Conservation (phyloP, 30 jellyfish, hydroid and myxozoan genomes). For the Chrysaora quinquecirrha region DNA sequence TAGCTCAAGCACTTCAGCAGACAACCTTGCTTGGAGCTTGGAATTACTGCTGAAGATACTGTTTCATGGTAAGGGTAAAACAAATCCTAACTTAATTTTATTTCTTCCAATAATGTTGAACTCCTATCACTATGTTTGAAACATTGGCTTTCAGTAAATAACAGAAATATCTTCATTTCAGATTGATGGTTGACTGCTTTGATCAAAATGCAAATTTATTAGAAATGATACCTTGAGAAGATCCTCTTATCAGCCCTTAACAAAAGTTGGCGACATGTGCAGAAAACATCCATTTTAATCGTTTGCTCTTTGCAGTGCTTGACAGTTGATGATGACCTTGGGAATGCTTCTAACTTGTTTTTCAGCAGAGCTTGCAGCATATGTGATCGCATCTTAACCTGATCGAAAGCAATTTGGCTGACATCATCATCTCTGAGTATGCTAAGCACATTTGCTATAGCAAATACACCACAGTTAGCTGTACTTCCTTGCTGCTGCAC, state of each 20-base stretch:
- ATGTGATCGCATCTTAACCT: slow-evolving; percentile 4
- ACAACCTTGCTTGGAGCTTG: no score
- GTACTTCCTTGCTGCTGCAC: slow-evolving; percentile 24
- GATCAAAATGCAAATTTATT: no score
- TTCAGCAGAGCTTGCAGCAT: background rate
- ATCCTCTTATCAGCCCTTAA: background rate
- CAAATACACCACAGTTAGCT: slow-evolving; percentile 23
- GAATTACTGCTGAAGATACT: no score
- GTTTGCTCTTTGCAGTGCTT: background rate
- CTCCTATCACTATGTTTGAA: no score
- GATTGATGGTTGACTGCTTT: no score
- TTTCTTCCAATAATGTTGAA: no score
- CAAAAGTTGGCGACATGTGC: slow-evolving; percentile 21
- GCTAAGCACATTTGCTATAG: slow-evolving; percentile 17
- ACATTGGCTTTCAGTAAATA: no score
- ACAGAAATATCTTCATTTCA: no score
- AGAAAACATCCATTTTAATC: background rate
- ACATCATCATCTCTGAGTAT: background rate
- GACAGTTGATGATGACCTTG: background rate
- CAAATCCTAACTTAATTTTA: no score
- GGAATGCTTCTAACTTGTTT: slow-evolving; percentile 15
- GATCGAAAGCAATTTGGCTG: background rate
- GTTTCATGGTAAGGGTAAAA: no score
- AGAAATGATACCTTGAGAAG: background rate
- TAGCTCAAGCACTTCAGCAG: no score